Evolutionary conservation across 2,888 invertebrate genomes (phyloP).

Genomic region (Drosophila buzzatii): DNA sequence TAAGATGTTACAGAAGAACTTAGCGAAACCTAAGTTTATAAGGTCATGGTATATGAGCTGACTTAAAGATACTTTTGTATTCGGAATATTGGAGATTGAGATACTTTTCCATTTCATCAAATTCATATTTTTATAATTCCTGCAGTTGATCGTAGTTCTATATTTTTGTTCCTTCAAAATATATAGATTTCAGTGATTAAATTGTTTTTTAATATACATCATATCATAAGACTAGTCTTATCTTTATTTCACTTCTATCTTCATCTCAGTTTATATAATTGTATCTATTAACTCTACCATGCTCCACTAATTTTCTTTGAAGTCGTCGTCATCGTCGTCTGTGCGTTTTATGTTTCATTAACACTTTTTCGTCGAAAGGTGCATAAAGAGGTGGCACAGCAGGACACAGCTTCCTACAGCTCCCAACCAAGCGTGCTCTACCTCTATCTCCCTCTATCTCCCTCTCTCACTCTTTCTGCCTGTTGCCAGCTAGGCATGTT

Average conservation of each 20-base stretch:
- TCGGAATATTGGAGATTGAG: too few relatives aligned
- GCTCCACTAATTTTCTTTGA: slow-evolving; percentile 32
- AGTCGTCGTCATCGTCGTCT: slow-evolving; percentile 13
- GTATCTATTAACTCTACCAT: slow-evolving; percentile 15
- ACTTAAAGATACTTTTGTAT: too few relatives aligned
- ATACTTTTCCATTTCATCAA: too few relatives aligned
- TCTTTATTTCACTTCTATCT: not conserved
- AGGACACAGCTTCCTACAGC: not conserved
- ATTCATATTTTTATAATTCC: too few relatives aligned
- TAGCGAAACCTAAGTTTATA: too few relatives aligned
- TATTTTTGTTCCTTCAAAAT: too few relatives aligned
- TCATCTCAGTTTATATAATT: slow-evolving; percentile 2
- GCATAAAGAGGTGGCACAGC: slow-evolving; percentile 54
- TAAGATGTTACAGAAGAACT: too few relatives aligned
- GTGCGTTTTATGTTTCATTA: slow-evolving; percentile 75
- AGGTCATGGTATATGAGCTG: too few relatives aligned
- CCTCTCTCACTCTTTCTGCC: not conserved
- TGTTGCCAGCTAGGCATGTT: slow-evolving; percentile 36
- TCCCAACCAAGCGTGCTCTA: not conserved
- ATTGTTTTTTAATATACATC: not conserved
- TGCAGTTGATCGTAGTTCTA: too few relatives aligned
- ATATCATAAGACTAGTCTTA: not conserved
- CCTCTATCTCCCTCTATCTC: not conserved
- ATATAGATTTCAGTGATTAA: not conserved
- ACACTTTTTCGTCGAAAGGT: slow-evolving; percentile 71